Evolutionary conservation across 2,888 invertebrate genomes (phyloP), one percentile per base, ranked within the genome.

Genomic region (Drosophila formosana): DNA sequence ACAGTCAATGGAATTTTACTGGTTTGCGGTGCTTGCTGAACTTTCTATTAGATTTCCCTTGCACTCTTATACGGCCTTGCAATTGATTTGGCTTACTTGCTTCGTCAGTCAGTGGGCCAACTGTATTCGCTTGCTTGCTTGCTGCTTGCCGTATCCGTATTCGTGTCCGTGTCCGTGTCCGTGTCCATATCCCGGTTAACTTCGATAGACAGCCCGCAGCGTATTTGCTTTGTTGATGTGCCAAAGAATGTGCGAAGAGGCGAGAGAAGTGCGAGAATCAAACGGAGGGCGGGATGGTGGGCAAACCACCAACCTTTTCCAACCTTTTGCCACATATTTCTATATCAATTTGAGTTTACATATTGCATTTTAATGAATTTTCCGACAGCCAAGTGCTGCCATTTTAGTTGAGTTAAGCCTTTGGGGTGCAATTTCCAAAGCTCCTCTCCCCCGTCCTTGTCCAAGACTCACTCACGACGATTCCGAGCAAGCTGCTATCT

Each of bases 331-430:
- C 66, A 70, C 58, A 75, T 75, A 75, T 75, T 62, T 75, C 64
- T 64, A 70, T 75, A 75, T 70, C 75, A 75, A 78, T 81, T 78
- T 61, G 65, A 66, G 71, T 65, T 78, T 63, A 69, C 68, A 80
- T 78, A 80, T 74, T 80, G 81, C 83, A 83, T 80, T 83, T 83
- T 80, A 80, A 73, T 80, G 81, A 80, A 80, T 73, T 73, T 66
- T 70, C 67, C 51, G 60, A 47, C 71, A 49, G 57, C 56, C 67
- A 67, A 77, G 47, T 66, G 67, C 34, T 60, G 32, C 23, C 52
- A 75, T 55, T 73, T 60, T 52, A 57, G 49, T 45, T 56, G 63
- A 30, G 8, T 45, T 34, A 46, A 64, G 71, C 58, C 82, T 62
- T 70, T 53, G 43, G 76, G 72, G 55, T 56, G 45, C 82, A 65